Base-by-base conservation (phyloP, 2,113 vertebrate genomes). In the Tringa solitaria region DNA sequence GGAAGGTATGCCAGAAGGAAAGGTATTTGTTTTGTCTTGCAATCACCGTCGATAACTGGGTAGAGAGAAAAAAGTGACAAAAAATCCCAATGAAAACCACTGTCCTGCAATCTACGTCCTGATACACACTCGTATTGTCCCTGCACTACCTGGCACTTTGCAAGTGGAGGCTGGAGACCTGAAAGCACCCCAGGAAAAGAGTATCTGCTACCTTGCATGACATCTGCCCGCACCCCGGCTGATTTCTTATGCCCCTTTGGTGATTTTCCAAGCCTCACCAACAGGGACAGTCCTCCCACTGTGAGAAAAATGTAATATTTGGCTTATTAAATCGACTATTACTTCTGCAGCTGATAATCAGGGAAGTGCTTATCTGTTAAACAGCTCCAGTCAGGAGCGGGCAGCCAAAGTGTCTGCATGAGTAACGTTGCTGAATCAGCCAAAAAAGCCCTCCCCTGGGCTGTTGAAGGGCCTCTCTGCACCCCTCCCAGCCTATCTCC, bases 241-340 rank as follows among this genome's bases (percentile, higher is more conserved):
- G 72, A 65, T 43, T 91, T 94, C 72, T 92, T 24, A 53, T 86
- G 45, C 41, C 63, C 50, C 35, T 60, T 65, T 86, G 89, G n/a
- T 9, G 26, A 11, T 87, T 65, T 74, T 61, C 59, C 68, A 93
- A 74, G 7, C 11, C 16, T 77, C 21, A 4, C 24, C 50, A 53
- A n/a, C 6, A 57, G 14, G n/a, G 41, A 81, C 9, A 54, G 45
- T 50, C 59, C 32, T 81, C 74, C 43, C 21, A 61, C 35, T 53
- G 60, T 82, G 77, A 93, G 90, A 89, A 89, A 92, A 93, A 91
- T 46, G 6, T n/a, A 50, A 12, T 67, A 74, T 70, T 91, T 95
- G 45, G 48, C 67, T 95, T 2, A 0, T 80, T 53, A 78, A 77
- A n/a, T 53, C 0, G 5, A 70, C 59, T 76, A 24, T 81, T 59